Percentiles rank a stretch among this genome's conserved stretches.
Conservation (phyloP, 1,140 invertebrate genomes). For the Helicoverpa armigera region DNA sequence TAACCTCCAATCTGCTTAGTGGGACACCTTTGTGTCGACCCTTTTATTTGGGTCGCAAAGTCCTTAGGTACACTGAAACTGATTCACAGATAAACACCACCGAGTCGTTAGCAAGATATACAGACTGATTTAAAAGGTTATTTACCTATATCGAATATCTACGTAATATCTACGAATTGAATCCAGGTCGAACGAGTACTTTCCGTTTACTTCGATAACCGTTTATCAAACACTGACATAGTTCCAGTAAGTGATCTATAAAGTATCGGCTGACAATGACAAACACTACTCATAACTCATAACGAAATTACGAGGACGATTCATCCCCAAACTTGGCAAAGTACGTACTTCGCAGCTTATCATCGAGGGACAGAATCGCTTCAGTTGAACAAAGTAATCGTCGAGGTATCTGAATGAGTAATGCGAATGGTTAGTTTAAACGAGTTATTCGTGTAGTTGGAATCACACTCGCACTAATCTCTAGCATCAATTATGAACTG, state of each 20-base stretch:
- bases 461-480: constrained; percentile 65
- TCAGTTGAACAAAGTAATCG: constrained; percentile 66
- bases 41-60: constrained; percentile 73
- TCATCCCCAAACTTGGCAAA: constrained; percentile 61
- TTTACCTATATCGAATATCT: constrained; percentile 22
- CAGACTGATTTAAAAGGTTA: constrained; percentile 43
- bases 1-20: constrained; percentile 77
- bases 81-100: constrained; percentile 71
- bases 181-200: constrained; percentile 12
- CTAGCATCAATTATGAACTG: constrained; percentile 64
- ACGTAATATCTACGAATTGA: neutral
- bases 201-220: neutral
- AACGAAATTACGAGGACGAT: constrained; percentile 63
- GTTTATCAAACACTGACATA: constrained; percentile 40
- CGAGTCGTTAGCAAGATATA: constrained; percentile 52
- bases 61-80: constrained; percentile 69
- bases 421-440: constrained; percentile 63
- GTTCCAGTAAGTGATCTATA: constrained; percentile 35
- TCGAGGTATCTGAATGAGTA: constrained; percentile 66
- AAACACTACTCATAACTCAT: constrained; percentile 57
- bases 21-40: constrained; percentile 71
- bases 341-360: constrained; percentile 55
- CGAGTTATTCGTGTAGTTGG: constrained; percentile 60
- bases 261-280: constrained; percentile 48
- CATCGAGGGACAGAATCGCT: constrained; percentile 64